Evolutionary conservation across 2,888 invertebrate species (phyloP), one percentile per base, ranked within the genome.

Genomic region (Nomada lathburiana): DNA sequence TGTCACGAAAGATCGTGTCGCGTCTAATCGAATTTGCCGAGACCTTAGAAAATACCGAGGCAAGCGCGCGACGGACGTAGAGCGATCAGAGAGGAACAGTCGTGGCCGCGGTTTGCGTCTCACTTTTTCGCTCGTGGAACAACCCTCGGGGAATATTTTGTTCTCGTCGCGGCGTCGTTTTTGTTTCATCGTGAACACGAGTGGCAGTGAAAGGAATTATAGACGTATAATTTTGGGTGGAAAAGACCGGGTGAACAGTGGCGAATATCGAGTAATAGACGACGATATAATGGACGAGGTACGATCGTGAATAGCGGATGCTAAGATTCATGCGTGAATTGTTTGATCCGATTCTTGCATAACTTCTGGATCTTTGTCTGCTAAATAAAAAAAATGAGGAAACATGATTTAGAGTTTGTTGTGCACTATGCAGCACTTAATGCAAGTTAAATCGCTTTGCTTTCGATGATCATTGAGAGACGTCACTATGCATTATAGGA

Each of bases 21-120:
- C 65, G 62, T 85, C 20, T 89, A 90, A 91, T 90, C 86, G 86
- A 87, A 90, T 90, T 90, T 86, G 74, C 76, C 87, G 91, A 91
- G 89, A 89, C 90, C 91, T 85, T 89, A 88, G 83, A 90, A 89
- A 90, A 90, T 85, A 86, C 65, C 73, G 73, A 69, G 71, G 75
- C 77, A 68, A n/a, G 57, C 68, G 74, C 47, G 26, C n/a, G 55
- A 69, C 59, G 69, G 47, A 55, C 63, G 18, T 62, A 52, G 50
- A 20, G 59, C 26, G 52, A 60, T 50, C 59, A 47, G 16, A 47
- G 47, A 53, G 70, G 29, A 53, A 67, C 67, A 53, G 29, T 62
- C 65, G 55, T 55, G 44, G 36, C 47, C 57, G 68, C 70, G 65
- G 23, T 73, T 74, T 44, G 62, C 36, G 23, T 65, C 29, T 59